A percentile compares a stretch with the other conserved stretches of the same genome.
These are phyloP conservation scores for Erebia aethiops DNA, from an alignment of 2,888 invertebrate genomes.

Conservation along the genomic window DNA sequence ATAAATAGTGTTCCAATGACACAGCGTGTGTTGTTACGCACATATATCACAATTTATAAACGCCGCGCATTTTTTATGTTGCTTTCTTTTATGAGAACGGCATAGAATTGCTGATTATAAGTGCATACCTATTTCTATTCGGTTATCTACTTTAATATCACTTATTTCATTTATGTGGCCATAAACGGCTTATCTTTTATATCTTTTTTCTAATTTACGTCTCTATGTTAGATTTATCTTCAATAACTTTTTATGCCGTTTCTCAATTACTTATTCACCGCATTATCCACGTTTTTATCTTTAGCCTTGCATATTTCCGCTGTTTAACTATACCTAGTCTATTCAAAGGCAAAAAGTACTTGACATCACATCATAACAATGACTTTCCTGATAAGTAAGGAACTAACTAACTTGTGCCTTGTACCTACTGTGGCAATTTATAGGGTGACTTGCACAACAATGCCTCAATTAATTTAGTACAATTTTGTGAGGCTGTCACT, in stretches of 20 bases:
- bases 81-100: not conserved
- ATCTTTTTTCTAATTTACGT: not conserved
- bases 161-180: not conserved
- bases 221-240: not conserved
- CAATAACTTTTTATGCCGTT: not conserved
- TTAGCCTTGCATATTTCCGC: not conserved
- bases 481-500: too few species aligned
- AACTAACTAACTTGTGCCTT: too few species aligned
- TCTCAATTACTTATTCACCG: too few species aligned
- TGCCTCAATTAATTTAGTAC: too few species aligned
- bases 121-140: not conserved
- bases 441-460: too few species aligned
- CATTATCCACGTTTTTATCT: not conserved
- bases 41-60: slow-evolving; percentile 2
- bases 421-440: too few species aligned
- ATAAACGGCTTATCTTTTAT: not conserved
- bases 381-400: too few species aligned
- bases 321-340: not conserved
- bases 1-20: slow-evolving; percentile 10
- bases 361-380: too few species aligned
- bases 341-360: not conserved
- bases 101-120: not conserved
- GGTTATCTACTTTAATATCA: not conserved
- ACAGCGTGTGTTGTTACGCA: slow-evolving; percentile 28
- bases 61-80: not conserved